These are phyloP conservation scores for Pedetes capensis DNA, from an alignment of 2,113 vertebrate genomes.

Conservation along the genomic window DNA sequence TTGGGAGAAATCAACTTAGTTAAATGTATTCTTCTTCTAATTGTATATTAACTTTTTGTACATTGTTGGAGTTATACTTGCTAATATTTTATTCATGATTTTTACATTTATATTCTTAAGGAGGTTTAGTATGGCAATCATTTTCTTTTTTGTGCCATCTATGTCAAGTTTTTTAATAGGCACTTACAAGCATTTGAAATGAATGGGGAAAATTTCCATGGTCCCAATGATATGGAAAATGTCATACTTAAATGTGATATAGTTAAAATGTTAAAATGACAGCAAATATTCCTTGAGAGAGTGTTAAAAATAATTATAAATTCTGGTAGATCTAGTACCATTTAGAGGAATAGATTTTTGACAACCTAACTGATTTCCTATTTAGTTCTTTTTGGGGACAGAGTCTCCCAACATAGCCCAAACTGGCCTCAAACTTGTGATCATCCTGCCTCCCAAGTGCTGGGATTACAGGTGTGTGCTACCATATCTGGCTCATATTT, in stretches of 20 bases:
- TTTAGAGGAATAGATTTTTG: not conserved
- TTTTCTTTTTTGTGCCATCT: not conserved
- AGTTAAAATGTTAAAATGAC: slow-evolving; percentile 20
- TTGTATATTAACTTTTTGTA: not conserved
- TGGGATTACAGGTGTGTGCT: too few species aligned
- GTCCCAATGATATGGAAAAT: not conserved
- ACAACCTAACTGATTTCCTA: not conserved
- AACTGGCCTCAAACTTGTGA: too few species aligned
- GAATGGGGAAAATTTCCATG: not conserved
- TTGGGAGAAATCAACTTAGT: not conserved
- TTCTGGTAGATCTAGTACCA: not conserved
- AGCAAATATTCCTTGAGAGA: slow-evolving; percentile 31
- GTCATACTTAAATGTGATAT: not conserved
- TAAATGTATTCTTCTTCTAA: not conserved
- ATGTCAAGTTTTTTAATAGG: slow-evolving; percentile 13
- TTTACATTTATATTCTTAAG: not conserved
- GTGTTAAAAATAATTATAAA: not conserved
- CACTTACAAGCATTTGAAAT: slow-evolving; percentile 29
- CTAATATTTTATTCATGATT: slow-evolving; percentile 10
- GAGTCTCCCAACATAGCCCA: too few species aligned
- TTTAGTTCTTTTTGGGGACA: slow-evolving; percentile 26
- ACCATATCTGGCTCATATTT: too few species aligned
- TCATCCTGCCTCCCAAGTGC: too few species aligned
- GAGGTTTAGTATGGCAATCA: not conserved
- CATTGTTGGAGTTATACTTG: slow-evolving; percentile 3